Evolutionary conservation across 1,140 invertebrate species (phyloP).

Genomic region (Vollenhovia emeryi): DNA sequence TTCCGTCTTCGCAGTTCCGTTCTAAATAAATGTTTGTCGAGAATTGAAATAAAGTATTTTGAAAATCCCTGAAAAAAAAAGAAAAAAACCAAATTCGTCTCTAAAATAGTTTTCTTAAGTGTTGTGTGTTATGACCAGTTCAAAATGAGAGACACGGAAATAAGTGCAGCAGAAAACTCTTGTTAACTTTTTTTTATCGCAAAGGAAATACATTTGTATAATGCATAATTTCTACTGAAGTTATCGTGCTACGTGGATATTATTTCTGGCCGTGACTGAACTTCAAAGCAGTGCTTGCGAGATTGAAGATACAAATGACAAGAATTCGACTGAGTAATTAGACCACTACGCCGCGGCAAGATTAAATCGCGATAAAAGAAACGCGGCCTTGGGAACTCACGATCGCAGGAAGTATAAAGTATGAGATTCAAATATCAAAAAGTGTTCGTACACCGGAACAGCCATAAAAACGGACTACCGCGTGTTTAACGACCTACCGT

Average conservation of each 20-base stretch:
- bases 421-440: conserved; percentile 47
- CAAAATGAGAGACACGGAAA: background rate
- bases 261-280: background rate
- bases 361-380: conserved; percentile 33
- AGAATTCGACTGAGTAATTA: conserved; percentile 35
- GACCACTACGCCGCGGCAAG: conserved; percentile 3
- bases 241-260: background rate
- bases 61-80: background rate
- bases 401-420: conserved; percentile 46
- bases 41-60: background rate
- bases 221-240: background rate
- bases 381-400: conserved; percentile 18
- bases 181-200: background rate
- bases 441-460: conserved; percentile 21
- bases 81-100: background rate
- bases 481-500: conserved; percentile 44
- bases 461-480: conserved; percentile 43
- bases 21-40: background rate
- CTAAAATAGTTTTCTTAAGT: background rate
- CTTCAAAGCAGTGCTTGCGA: background rate
- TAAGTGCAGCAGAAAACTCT: background rate
- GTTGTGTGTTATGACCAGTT: background rate
- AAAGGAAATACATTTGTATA: background rate
- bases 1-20: background rate
- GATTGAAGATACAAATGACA: conserved; percentile 14